These are phyloP conservation scores for Pseudopleuronectes americanus DNA, from an alignment of 2,797 vertebrate genomes.

Conservation along the genomic window DNA sequence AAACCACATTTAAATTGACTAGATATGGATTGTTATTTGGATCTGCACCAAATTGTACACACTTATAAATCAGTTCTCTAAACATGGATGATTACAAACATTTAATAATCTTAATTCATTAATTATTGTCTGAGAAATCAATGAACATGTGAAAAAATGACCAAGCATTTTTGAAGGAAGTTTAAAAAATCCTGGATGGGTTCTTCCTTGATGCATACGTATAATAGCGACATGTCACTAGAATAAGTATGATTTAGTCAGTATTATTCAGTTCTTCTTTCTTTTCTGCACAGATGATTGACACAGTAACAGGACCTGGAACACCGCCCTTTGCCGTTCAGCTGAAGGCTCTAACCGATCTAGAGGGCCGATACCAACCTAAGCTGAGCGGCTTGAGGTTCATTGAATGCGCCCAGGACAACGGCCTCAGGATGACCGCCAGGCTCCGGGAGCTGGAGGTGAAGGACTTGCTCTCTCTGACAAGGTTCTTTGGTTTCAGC, in stretches of 20 bases:
- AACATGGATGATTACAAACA: no score
- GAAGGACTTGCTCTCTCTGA: slow-evolving; percentile 93
- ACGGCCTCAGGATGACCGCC: slow-evolving; percentile 92
- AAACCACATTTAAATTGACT: no score
- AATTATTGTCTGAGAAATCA: no score
- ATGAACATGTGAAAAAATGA: no score
- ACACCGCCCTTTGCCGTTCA: slow-evolving; percentile 84
- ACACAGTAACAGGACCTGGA: slow-evolving; percentile 78
- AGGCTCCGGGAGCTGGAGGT: slow-evolving; percentile 93
- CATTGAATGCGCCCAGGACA: slow-evolving; percentile 91
- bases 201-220: no score
- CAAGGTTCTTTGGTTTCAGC: slow-evolving; percentile 94
- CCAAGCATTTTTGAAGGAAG: no score
- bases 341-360: slow-evolving; percentile 87
- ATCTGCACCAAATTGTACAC: no score
- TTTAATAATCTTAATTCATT: no score
- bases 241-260: neutral
- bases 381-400: slow-evolving; percentile 90
- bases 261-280: slow-evolving; percentile 4
- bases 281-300: slow-evolving; percentile 88
- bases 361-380: slow-evolving; percentile 90
- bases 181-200: no score
- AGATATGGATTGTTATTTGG: no score
- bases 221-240: no score
- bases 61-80: no score